Percentiles rank a stretch among this genome's conserved stretches.
Conservation (phyloP, 2,113 vertebrate genomes). For the Myrmecophaga tridactyla region DNA sequence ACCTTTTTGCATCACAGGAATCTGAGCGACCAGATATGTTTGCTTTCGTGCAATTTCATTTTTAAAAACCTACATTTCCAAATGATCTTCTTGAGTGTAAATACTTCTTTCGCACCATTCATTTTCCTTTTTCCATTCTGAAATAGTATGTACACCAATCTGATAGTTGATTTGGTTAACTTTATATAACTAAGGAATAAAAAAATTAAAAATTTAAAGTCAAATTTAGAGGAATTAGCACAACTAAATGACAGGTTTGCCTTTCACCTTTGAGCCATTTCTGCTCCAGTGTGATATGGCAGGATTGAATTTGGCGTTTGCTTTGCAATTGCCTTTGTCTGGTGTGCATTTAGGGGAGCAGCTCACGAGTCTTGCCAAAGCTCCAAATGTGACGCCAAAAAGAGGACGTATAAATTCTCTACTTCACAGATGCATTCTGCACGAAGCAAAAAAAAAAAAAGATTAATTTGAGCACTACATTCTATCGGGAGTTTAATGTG, state of each 20-base stretch:
- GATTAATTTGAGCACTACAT: not conserved
- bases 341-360: not conserved
- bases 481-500: not conserved
- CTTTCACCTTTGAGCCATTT: not conserved
- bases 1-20: not conserved
- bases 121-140: not conserved
- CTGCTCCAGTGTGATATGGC: not conserved
- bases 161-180: not conserved
- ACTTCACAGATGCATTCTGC: not conserved
- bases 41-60: constrained; percentile 17
- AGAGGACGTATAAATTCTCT: not conserved
- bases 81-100: not conserved
- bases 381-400: not conserved
- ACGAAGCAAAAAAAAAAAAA: not conserved
- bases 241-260: not conserved
- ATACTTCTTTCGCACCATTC: not conserved
- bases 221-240: constrained; percentile 28
- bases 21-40: not conserved
- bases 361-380: not conserved
- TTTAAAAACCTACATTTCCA: not conserved
- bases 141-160: not conserved
- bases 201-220: not conserved
- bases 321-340: not conserved
- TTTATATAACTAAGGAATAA: not conserved
- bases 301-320: not conserved